phyloP scores from a whole-genome alignment of 2,113 vertebrate genomes.

The Athene noctua region DNA sequence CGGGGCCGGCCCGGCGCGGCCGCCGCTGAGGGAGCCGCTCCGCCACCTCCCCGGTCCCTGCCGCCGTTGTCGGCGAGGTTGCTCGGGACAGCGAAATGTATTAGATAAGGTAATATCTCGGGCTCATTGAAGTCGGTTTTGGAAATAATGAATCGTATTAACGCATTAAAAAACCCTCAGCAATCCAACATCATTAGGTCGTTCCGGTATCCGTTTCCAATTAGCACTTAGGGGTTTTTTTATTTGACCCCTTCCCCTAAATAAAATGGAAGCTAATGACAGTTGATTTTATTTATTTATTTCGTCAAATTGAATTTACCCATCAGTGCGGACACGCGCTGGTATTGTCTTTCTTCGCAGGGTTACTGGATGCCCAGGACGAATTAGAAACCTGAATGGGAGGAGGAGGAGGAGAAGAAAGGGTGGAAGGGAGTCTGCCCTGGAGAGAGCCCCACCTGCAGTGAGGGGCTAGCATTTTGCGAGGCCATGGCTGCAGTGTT shows the following conservation, averaged over 20 bases:
- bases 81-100: slow-evolving; percentile 63
- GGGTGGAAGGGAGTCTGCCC: background rate
- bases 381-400: background rate
- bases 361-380: background rate
- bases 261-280: slow-evolving; percentile 85
- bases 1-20: background rate
- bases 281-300: slow-evolving; percentile 90
- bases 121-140: slow-evolving; percentile 76
- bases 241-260: slow-evolving; percentile 81
- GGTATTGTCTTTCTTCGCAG: background rate
- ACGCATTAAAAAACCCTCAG: slow-evolving; percentile 77
- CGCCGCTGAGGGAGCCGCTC: background rate
- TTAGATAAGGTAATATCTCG: slow-evolving; percentile 77
- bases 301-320: slow-evolving; percentile 82
- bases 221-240: slow-evolving; percentile 74
- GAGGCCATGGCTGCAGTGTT: accelerated
- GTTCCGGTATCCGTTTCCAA: slow-evolving; percentile 81
- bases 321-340: slow-evolving; percentile 11
- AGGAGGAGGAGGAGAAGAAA: background rate
- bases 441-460: background rate
- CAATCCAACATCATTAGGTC: slow-evolving; percentile 80
- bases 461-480: background rate
- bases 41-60: background rate
- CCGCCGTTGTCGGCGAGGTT: slow-evolving; percentile 14
- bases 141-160: slow-evolving; percentile 85